These are phyloP conservation scores for Phaenicophaeus curvirostris DNA, from an alignment of 2,797 vertebrate genomes.

Conservation along the genomic window DNA sequence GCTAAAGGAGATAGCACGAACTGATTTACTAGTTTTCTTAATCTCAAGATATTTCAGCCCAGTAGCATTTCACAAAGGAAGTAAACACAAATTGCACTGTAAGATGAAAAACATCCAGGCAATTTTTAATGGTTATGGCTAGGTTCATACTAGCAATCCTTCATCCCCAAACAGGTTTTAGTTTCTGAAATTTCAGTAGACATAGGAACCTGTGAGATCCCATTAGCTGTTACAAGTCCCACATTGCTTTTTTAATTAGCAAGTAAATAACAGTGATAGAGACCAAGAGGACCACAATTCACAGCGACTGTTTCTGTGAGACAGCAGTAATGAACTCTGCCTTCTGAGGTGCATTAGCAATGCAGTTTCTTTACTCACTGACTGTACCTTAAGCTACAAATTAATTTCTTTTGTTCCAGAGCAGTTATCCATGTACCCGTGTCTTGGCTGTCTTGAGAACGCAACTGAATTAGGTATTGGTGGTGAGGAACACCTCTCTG, in stretches of 20 bases:
- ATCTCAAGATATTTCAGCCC: neutral
- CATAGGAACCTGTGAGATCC: neutral
- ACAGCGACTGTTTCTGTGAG: neutral
- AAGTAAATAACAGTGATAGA: neutral
- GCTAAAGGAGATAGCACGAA: neutral
- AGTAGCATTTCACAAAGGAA: neutral
- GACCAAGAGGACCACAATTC: neutral
- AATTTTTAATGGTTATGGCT: neutral
- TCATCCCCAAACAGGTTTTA: neutral
- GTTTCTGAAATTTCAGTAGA: neutral
- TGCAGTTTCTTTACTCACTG: neutral
- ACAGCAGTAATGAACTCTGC: neutral
- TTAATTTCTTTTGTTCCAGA: neutral
- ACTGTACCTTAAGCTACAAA: neutral
- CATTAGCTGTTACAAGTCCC: neutral
- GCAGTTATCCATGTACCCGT: neutral
- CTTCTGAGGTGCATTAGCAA: neutral
- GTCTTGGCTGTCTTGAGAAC: neutral
- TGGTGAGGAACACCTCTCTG: neutral
- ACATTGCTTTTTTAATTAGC: slow-evolving; percentile 25
- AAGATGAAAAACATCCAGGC: neutral
- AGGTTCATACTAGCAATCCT: neutral
- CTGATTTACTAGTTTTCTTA: neutral
- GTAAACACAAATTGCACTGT: neutral
- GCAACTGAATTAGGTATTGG: neutral